A percentile compares a stretch with the other conserved stretches of the same genome.
Conservation (phyloP, 2,113 vertebrate genomes). For the Dryoscopus gambensis region DNA sequence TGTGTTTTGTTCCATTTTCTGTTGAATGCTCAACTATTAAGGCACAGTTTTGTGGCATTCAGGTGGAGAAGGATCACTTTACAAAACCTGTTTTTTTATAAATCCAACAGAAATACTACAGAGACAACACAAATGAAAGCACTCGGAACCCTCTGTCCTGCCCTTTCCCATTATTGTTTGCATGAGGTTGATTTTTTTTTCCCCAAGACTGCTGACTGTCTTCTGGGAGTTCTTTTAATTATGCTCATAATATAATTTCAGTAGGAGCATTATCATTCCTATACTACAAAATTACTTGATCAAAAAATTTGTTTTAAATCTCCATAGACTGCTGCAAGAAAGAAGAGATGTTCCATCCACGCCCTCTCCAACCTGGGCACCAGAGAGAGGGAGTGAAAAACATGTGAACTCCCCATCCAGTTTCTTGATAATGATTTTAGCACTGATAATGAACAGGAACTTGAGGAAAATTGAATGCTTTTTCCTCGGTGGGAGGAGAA, state of each 20-base stretch:
- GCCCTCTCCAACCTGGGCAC: neutral
- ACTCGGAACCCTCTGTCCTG: neutral
- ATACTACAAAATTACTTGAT: neutral
- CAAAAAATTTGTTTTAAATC: neutral
- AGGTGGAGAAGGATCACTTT: neutral
- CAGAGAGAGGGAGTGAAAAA: neutral
- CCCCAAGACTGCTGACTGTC: neutral
- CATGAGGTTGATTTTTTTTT: neutral
- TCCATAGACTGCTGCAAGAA: neutral
- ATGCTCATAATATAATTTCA: neutral
- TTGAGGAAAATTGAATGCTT: neutral
- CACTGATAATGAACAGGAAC: neutral
- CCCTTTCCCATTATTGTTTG: neutral
- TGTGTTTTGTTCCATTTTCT: neutral
- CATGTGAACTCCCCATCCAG: neutral
- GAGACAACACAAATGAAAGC: neutral
- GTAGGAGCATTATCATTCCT: neutral
- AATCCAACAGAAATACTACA: neutral
- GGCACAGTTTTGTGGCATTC: neutral
- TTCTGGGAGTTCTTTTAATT: conserved; percentile 46
- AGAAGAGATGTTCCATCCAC: neutral
- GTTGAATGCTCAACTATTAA: neutral
- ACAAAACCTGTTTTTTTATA: neutral
- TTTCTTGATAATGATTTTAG: neutral
- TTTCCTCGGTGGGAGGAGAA: neutral